Evolutionary conservation across 37 sponge, comb jelly and placozoan species (phyloP).

Genomic region (Hexactinellida sp.): DNA sequence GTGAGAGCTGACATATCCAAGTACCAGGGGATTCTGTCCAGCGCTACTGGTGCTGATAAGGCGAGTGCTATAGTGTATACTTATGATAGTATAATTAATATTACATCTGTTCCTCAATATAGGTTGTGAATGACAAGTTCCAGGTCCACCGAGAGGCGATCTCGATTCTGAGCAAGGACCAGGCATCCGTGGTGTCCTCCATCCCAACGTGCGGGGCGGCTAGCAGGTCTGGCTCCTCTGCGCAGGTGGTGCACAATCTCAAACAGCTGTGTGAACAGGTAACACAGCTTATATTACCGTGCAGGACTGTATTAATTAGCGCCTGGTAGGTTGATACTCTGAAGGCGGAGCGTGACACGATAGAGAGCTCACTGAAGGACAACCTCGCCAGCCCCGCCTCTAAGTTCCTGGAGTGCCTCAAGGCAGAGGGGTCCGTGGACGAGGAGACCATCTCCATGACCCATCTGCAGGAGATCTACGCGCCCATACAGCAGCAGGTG

Average conservation of each 20-base stretch:
- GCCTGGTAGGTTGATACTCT: conserved; percentile 34
- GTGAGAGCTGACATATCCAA: conserved; percentile 46
- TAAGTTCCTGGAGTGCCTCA: conserved; percentile 63
- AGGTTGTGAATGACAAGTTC: conserved; percentile 59
- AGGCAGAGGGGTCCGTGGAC: conserved; percentile 55
- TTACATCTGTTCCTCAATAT: no score
- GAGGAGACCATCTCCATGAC: conserved; percentile 61
- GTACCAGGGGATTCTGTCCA: conserved; percentile 24
- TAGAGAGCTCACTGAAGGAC: conserved; percentile 45
- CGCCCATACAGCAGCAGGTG: conserved; percentile 49
- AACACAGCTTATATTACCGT: neutral
- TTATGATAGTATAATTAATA: neutral
- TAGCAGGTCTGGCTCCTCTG: conserved; percentile 6
- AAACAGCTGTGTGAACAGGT: conserved; percentile 12
- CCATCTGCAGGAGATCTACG: conserved; percentile 47
- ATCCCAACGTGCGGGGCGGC: conserved; percentile 44
- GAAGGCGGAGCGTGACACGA: conserved; percentile 68
- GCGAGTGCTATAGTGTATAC: neutral
- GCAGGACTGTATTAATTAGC: neutral
- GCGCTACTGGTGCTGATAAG: conserved; percentile 14
- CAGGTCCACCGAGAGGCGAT: conserved; percentile 46
- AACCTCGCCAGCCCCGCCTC: conserved; percentile 30
- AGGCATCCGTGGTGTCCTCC: conserved; percentile 22
- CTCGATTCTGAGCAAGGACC: conserved; percentile 37
- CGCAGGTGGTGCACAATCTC: neutral